These are phyloP conservation scores for Ochotona curzoniae DNA, from an alignment of 2,113 vertebrate genomes.

Conservation along the genomic window DNA sequence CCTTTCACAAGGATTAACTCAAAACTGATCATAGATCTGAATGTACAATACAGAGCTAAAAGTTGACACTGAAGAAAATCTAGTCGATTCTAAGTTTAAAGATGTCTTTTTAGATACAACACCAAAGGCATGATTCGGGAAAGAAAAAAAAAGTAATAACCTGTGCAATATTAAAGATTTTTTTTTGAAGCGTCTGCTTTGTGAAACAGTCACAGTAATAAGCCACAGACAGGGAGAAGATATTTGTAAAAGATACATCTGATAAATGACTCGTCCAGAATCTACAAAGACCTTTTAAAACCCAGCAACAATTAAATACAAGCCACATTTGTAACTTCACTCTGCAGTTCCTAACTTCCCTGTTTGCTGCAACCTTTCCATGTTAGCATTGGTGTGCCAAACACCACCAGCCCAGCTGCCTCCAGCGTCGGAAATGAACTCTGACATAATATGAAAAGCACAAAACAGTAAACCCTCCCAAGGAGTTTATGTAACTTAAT, in stretches of 20 bases:
- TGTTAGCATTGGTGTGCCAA: not conserved
- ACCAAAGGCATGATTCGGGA: not conserved
- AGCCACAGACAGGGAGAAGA: not conserved
- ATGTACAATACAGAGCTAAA: not conserved
- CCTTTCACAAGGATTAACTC: not conserved
- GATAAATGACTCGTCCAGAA: not conserved
- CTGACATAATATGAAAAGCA: not conserved
- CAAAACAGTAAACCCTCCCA: not conserved
- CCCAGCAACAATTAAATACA: not conserved
- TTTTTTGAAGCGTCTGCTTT: not conserved
- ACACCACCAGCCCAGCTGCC: not conserved
- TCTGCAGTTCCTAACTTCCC: not conserved
- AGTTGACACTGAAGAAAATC: not conserved
- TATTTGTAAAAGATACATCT: not conserved
- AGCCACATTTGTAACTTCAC: not conserved
- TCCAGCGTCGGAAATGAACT: not conserved
- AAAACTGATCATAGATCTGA: not conserved
- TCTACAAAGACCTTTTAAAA: not conserved
- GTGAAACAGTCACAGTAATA: not conserved
- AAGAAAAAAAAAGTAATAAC: not conserved
- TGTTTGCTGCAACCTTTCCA: not conserved
- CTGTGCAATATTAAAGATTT: not conserved
- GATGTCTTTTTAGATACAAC: not conserved
- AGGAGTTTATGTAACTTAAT: slow-evolving; percentile 21
- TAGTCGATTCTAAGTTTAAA: not conserved